Percentiles rank a stretch among this genome's conserved stretches.
phyloP scores from a whole-genome alignment of 2,113 vertebrate species.

The Picathartes gymnocephalus region DNA sequence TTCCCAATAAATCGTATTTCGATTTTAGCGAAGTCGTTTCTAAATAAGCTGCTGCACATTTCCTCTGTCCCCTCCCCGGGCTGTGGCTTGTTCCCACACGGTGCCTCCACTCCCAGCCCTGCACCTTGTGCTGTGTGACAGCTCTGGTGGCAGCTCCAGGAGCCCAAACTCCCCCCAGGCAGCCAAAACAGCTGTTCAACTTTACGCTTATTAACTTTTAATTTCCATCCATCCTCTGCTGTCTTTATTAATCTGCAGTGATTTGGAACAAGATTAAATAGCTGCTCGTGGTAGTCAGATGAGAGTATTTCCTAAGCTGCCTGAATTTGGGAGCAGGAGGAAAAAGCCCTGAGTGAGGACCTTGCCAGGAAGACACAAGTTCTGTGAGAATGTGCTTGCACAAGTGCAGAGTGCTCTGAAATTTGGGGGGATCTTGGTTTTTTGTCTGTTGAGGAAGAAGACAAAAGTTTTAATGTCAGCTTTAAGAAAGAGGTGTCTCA shows the following conservation, averaged over 20 bases:
- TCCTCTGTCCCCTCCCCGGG: not conserved
- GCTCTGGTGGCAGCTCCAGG: not conserved
- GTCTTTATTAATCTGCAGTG: constrained; percentile 42
- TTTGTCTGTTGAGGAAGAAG: not conserved
- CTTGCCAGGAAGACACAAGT: not conserved
- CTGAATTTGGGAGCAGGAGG: not conserved
- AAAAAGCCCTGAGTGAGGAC: not conserved
- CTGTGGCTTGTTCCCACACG: not conserved
- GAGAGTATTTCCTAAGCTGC: not conserved
- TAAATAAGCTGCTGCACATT: not conserved
- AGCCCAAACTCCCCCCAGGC: not conserved
- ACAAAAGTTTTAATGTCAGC: not conserved
- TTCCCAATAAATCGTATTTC: not conserved
- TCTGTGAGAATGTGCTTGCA: not conserved
- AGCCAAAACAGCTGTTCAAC: constrained; percentile 15
- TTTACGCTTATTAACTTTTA: constrained; percentile 22
- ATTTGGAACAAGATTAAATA: constrained; percentile 13
- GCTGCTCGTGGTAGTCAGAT: not conserved
- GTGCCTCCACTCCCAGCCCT: not conserved
- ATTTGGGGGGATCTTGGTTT: not conserved
- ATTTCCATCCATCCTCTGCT: constrained; percentile 32
- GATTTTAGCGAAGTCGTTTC: not conserved
- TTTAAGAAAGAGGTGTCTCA: not conserved
- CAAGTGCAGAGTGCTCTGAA: not conserved
- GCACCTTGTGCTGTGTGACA: not conserved